Evolutionary conservation across 2,888 invertebrate species (phyloP).

Genomic region (Lepidochitona cinerea): DNA sequence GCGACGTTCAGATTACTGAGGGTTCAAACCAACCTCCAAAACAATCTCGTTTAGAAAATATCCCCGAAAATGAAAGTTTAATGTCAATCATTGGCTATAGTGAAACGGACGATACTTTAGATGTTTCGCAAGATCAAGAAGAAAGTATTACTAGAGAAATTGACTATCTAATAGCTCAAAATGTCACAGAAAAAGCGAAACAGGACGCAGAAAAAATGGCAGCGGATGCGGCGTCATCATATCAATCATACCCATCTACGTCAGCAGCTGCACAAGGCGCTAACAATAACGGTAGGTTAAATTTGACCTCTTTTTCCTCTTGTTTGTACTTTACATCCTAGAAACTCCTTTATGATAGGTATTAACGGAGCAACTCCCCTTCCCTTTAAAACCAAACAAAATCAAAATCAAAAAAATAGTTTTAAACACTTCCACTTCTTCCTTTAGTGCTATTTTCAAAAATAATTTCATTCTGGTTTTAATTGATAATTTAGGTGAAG

Average conservation of each 20-base stretch:
- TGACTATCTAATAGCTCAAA: background rate
- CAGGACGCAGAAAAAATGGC: background rate
- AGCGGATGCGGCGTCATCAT: background rate
- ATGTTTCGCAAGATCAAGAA: background rate
- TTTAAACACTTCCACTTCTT: too few species aligned
- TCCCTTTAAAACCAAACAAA: too few species aligned
- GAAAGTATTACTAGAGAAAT: background rate
- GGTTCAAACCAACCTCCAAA: background rate
- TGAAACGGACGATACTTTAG: background rate
- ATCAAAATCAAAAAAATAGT: too few species aligned
- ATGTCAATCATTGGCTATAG: background rate
- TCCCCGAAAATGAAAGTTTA: background rate
- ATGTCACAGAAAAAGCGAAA: background rate
- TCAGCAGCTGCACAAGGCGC: too few species aligned
- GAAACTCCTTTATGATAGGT: background rate
- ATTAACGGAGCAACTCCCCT: too few species aligned
- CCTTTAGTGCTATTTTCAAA: too few species aligned
- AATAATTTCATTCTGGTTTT: too few species aligned
- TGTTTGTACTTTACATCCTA: background rate
- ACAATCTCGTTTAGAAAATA: background rate
- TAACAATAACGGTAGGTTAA: background rate
- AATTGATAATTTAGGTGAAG: too few species aligned
- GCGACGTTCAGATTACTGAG: background rate
- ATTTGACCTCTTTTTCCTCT: background rate
- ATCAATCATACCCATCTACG: background rate